Base-by-base conservation (phyloP, 1,140 invertebrate genomes). In the Lepidostoma basale region DNA sequence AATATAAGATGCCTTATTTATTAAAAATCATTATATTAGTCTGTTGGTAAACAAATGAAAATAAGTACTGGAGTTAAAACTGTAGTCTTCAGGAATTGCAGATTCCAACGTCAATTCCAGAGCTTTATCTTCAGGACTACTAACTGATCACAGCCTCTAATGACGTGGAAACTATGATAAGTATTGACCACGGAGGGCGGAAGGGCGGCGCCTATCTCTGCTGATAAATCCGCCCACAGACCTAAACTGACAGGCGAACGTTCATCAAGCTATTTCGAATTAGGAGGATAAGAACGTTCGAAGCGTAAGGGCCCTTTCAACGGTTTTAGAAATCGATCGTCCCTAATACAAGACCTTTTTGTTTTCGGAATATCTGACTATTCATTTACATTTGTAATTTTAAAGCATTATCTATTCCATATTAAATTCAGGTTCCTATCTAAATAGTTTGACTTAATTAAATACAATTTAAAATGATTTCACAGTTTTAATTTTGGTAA, bases 91-190 rank as follows among this genome's bases (percentile, higher is more conserved):
- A 5, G 30, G 30, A 5, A 6, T 5, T 6, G 6, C 5, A 6
- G 6, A 33, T 33, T 12, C 30, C 5, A 6, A 39, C 54, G 12
- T 14, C 33, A 16, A 25, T 59, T 40, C 54, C 20, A 20, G 40
- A 33, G 14, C 54, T 59, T 59, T 59, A 40, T 40, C 36, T 39
- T 20, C 18, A 3, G 30, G n/a, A 16, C 54, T 22, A 36, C 16
- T 22, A 54, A 58, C 69, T 64, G 69, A 71, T 71, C 59, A 45
- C 59, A 42, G 66, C 42, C 40, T 65, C 66, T 72, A 72, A 72
- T 72, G 70, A 72, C 28, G 70, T 58, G 70, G 70, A 72, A 72
- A 64, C 66, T 63, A 59, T 63, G 70, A 72, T 72, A 72, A 68
- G 70, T 72, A 62, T 44, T 49, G 65, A 60, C 16, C 49, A 40